Percentiles rank a stretch among this genome's conserved stretches.
Evolutionary conservation across 2,113 vertebrate species (phyloP).

Genomic region (Stigmatopora argus): DNA sequence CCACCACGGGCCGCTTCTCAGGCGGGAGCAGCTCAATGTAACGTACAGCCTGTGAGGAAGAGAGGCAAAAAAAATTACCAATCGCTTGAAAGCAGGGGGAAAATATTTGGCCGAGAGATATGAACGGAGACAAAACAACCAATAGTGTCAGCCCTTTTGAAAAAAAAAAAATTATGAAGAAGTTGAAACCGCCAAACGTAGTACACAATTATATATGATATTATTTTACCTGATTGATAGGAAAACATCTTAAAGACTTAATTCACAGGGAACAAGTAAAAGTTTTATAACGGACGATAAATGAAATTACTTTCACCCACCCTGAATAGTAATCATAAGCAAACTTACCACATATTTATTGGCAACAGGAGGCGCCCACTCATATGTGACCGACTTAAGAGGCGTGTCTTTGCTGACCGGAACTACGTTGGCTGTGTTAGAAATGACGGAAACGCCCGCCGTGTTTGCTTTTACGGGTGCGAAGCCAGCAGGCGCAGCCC

Average conservation of each 20-base stretch:
- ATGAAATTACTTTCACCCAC: not conserved
- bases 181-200: too few species aligned
- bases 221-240: too few species aligned
- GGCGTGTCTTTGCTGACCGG: conserved; percentile 79
- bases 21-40: conserved; percentile 95
- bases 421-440: conserved; percentile 38
- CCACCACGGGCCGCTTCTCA: conserved; percentile 87
- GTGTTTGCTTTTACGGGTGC: conserved; percentile 24
- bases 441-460: conserved; percentile 16
- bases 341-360: conserved; percentile 84
- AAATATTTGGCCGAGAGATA: conserved; percentile 1
- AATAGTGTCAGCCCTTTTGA: not conserved
- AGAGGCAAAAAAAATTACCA: not conserved
- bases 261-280: too few species aligned
- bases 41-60: conserved; percentile 74
- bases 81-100: not conserved
- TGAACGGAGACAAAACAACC: not conserved
- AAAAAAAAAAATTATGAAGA: too few species aligned
- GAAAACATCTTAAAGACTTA: too few species aligned
- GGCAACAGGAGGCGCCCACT: conserved; percentile 93
- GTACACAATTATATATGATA: too few species aligned
- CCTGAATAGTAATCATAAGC: not conserved
- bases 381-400: conserved; percentile 84
- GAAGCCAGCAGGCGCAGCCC: not conserved
- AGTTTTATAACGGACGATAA: too few species aligned